Evolutionary conservation across 2,888 invertebrate species (phyloP).

Genomic region (Odontomyia ornata): DNA sequence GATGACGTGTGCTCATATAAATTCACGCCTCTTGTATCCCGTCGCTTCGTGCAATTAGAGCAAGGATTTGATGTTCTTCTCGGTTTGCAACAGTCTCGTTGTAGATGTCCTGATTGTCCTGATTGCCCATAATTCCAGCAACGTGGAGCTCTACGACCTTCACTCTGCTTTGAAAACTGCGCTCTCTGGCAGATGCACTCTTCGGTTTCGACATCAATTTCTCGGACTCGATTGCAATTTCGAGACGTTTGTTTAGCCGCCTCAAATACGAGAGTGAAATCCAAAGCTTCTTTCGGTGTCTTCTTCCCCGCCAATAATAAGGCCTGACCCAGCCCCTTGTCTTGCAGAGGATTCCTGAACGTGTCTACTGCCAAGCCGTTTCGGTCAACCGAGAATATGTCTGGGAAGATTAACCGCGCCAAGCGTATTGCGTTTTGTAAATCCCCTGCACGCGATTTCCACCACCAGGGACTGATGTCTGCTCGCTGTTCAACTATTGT

Average conservation of each 20-base stretch:
- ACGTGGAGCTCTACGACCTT: neutral
- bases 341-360: too few relatives aligned
- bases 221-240: neutral
- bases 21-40: neutral
- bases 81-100: neutral
- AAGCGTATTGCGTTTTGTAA: too few relatives aligned
- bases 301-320: too few relatives aligned
- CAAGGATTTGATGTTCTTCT: neutral
- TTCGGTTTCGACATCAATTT: neutral
- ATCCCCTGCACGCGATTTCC: too few relatives aligned
- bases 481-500: too few relatives aligned
- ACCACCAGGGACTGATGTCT: too few relatives aligned
- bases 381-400: too few relatives aligned
- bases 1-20: neutral
- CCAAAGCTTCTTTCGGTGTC: neutral
- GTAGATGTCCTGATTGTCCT: neutral
- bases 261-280: neutral
- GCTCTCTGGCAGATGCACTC: neutral
- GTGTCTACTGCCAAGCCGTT: too few relatives aligned
- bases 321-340: too few relatives aligned
- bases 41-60: neutral
- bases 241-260: neutral
- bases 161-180: neutral
- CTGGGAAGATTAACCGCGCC: too few relatives aligned
- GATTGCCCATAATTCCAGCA: neutral